A percentile compares a stretch with the other conserved stretches of the same genome.
Conservation (phyloP, 1,140 invertebrate genomes). For the Heliconius melpomene region DNA sequence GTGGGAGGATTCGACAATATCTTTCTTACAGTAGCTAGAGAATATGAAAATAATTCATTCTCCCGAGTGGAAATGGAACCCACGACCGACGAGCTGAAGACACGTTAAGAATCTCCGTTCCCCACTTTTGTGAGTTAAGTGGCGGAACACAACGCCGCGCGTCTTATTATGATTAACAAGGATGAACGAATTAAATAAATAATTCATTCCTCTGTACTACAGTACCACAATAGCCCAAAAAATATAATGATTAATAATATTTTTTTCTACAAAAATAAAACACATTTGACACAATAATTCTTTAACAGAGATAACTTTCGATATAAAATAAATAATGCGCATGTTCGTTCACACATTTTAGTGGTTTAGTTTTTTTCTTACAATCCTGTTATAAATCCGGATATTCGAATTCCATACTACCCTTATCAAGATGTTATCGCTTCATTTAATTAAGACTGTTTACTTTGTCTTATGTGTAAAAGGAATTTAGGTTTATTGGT, state of each 20-base stretch:
- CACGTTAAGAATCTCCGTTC: not conserved
- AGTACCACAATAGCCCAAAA: not conserved
- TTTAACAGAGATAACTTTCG: not conserved
- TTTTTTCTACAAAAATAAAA: not conserved
- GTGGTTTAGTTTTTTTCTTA: not conserved
- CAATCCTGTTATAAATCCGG: conserved; percentile 15
- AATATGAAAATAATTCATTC: no score
- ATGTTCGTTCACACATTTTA: conserved; percentile 3
- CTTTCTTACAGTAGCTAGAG: no score
- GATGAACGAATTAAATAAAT: no score
- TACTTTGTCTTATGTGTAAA: conserved; percentile 16
- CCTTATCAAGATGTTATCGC: conserved; percentile 22
- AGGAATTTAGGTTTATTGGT: conserved; percentile 11
- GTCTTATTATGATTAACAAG: not conserved
- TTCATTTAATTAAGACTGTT: conserved; percentile 25
- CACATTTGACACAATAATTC: not conserved
- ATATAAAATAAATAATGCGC: not conserved
- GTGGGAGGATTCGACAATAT: no score
- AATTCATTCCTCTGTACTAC: no score
- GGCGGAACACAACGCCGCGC: not conserved
- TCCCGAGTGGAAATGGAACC: no score
- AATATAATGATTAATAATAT: not conserved
- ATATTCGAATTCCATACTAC: not conserved
- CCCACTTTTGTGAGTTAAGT: not conserved
- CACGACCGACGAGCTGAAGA: no score